Evolutionary conservation across 2,113 vertebrate genomes (phyloP).

Genomic region (Chlorodrepanis virens): DNA sequence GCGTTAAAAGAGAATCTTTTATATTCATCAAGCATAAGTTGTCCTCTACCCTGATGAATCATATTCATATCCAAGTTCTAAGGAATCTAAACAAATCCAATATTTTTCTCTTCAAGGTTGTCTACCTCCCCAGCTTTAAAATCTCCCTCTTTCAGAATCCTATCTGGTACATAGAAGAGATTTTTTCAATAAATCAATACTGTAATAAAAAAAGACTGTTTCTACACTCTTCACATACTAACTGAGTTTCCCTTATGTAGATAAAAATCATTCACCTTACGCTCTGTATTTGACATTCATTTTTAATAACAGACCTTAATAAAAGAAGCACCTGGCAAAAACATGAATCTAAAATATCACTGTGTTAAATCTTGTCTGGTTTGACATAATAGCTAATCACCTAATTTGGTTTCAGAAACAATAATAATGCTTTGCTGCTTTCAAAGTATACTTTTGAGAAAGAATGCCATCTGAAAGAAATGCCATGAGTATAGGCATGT

Average conservation of each 20-base stretch:
- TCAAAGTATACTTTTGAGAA: background rate
- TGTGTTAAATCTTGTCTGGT: background rate
- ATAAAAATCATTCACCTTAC: background rate
- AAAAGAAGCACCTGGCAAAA: background rate
- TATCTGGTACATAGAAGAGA: background rate
- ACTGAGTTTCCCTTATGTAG: background rate
- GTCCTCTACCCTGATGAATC: background rate
- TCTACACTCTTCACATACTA: background rate
- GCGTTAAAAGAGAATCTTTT: background rate
- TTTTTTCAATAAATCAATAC: slow-evolving; percentile 20
- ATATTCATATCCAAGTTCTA: background rate
- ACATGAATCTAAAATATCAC: background rate
- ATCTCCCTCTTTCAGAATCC: background rate
- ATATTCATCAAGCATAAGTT: background rate
- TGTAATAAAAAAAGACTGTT: background rate
- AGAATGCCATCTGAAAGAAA: background rate
- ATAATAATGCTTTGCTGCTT: background rate
- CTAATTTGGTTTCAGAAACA: background rate
- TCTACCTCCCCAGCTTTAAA: background rate
- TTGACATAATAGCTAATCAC: background rate
- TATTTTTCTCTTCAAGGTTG: background rate
- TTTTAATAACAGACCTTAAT: background rate
- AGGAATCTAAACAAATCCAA: background rate
- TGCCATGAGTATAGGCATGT: background rate
- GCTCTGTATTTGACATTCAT: background rate